Evolutionary conservation across 2,113 vertebrate genomes (phyloP).

Genomic region (Chlorodrepanis virens): DNA sequence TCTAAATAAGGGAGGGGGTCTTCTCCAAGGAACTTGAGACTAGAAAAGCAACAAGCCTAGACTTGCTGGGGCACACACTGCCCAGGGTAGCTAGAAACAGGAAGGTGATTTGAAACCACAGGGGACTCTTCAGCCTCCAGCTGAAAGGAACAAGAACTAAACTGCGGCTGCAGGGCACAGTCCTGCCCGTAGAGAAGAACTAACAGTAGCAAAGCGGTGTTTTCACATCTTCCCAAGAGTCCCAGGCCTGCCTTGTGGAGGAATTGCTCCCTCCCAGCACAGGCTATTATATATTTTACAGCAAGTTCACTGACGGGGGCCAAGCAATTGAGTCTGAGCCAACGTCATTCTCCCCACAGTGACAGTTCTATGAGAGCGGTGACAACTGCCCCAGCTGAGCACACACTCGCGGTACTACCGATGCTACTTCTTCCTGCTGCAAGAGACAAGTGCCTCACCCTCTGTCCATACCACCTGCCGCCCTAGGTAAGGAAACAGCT

Average conservation of each 20-base stretch:
- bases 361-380: not conserved
- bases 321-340: not conserved
- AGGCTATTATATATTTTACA: not conserved
- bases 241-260: not conserved
- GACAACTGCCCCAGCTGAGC: not conserved
- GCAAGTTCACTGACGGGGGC: not conserved
- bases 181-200: not conserved
- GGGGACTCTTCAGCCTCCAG: not conserved
- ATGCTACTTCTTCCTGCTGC: not conserved
- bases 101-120: not conserved
- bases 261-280: not conserved
- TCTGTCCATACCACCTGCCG: not conserved
- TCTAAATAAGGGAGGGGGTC: not conserved
- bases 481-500: not conserved
- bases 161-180: not conserved
- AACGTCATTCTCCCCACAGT: not conserved
- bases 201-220: not conserved
- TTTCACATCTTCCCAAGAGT: not conserved
- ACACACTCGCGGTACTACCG: not conserved
- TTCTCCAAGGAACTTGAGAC: not conserved
- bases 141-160: not conserved
- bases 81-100: not conserved
- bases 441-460: not conserved
- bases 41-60: not conserved
- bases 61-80: not conserved